Evolutionary conservation across 2,888 invertebrate species (phyloP), one percentile per base, ranked within the genome.

Genomic region (Tenthredo amoena): DNA sequence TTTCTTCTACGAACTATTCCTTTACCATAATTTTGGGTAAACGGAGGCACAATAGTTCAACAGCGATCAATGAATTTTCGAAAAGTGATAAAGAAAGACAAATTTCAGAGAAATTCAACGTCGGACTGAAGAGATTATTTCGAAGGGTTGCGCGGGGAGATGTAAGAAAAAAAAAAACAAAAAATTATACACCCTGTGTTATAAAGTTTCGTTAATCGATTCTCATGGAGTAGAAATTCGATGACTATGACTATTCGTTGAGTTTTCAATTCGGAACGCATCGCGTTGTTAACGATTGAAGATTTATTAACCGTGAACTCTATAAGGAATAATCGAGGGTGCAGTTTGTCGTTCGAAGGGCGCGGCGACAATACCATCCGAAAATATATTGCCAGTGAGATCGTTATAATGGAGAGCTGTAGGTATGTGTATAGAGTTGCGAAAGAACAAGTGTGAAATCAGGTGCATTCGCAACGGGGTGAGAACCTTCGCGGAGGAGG

Each of bases 381-480:
- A 62, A 81, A 62, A 81, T 81, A 40, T 37, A 62, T 62, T 37
- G 58, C 18, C 15, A 55, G 37, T 40, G 21, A 37, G 62, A 58
- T 81, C 58, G 81, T 62, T 62, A 81, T 81, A 81, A 81, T 81
- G 26, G 62, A 81, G 81, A 62, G 58, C 2, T 21, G 1, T 31
- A 43, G n/a, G 50, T 77, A 55, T 34, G 31, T 31, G 40, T 50
- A 77, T 12, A 26, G 31, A 71, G 86, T 88, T 91, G 90, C 87
- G 90, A 91, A 91, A 89, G 91, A 92, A 89, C 93, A 92, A 93
- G 93, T 93, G 93, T 92, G 91, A 93, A 93, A 93, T 93, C 93
- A 92, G 91, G 91, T 91, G 92, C 91, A 91, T 91, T 89, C 89
- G 91, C 89, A 91, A 88, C 88, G 89, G 89, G 90, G 87, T 86